phyloP scores from a whole-genome alignment of 2,888 invertebrate species.

The Synergus umbraculus region DNA sequence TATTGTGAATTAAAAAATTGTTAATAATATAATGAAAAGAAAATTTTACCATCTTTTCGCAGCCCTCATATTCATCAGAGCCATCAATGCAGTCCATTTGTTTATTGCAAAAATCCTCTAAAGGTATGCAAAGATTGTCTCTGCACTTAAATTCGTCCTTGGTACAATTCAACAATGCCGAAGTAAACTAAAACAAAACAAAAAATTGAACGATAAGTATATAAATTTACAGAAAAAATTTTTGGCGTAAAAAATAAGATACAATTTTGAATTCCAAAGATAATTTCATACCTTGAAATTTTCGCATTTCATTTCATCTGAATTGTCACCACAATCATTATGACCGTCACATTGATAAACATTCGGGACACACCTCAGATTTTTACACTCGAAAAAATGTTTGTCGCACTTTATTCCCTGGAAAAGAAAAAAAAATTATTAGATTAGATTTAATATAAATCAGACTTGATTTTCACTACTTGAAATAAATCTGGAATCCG shows the following conservation, averaged over 20 bases:
- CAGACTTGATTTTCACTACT: background rate
- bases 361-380: constrained; percentile 79
- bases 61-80: constrained; percentile 75
- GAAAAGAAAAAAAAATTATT: background rate
- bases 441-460: background rate
- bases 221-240: background rate
- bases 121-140: constrained; percentile 71
- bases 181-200: background rate
- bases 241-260: background rate
- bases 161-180: constrained; percentile 52
- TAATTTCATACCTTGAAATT: background rate
- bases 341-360: constrained; percentile 78
- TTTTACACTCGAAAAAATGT: constrained; percentile 79
- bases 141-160: constrained; percentile 64
- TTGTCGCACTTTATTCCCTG: constrained; percentile 21
- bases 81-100: constrained; percentile 74
- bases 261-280: background rate
- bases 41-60: constrained; percentile 49
- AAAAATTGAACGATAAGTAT: background rate
- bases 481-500: background rate
- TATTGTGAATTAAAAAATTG: background rate
- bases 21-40: background rate
- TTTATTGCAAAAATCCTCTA: constrained; percentile 74
- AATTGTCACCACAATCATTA: constrained; percentile 80
- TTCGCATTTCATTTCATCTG: constrained; percentile 80